Percentiles rank a stretch among this genome's conserved stretches.
Evolutionary conservation across 2,113 vertebrate genomes (phyloP).

Genomic region (Ondatra zibethicus): DNA sequence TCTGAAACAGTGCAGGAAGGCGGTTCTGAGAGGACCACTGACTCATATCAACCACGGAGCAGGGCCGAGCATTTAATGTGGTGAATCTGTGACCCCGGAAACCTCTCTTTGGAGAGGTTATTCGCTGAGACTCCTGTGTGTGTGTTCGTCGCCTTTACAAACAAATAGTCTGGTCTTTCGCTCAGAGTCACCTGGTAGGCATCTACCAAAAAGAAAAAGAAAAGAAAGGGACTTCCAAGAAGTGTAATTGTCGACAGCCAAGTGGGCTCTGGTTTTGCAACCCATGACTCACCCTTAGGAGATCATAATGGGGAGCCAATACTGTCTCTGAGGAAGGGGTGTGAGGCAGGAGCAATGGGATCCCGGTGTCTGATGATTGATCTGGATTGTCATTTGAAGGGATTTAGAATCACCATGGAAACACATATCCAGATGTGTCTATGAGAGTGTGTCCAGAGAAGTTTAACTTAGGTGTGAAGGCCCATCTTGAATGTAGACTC

Average conservation of each 20-base stretch:
- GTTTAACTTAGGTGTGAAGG: not conserved
- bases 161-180: constrained; percentile 58
- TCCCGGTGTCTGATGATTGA: not conserved
- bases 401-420: not conserved
- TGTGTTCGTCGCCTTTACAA: constrained; percentile 9
- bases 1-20: constrained; percentile 53
- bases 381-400: not conserved
- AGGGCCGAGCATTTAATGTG: not conserved
- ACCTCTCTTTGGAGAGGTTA: constrained; percentile 43
- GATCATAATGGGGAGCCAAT: not conserved
- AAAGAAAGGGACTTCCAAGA: constrained; percentile 65
- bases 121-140: not conserved
- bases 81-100: not conserved
- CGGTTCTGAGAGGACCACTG: constrained; percentile 55
- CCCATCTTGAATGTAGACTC: not conserved
- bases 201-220: not conserved
- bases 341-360: not conserved
- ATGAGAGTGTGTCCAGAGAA: not conserved
- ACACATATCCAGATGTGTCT: not conserved
- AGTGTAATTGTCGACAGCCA: constrained; percentile 62
- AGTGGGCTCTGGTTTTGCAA: constrained; percentile 3
- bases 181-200: constrained; percentile 55
- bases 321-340: not conserved
- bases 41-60: constrained; percentile 27
- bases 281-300: not conserved